A percentile compares a stretch with the other conserved stretches of the same genome.
These are phyloP conservation scores for Sebastes alutus DNA, from an alignment of 2,797 vertebrate species.

Conservation along the genomic window DNA sequence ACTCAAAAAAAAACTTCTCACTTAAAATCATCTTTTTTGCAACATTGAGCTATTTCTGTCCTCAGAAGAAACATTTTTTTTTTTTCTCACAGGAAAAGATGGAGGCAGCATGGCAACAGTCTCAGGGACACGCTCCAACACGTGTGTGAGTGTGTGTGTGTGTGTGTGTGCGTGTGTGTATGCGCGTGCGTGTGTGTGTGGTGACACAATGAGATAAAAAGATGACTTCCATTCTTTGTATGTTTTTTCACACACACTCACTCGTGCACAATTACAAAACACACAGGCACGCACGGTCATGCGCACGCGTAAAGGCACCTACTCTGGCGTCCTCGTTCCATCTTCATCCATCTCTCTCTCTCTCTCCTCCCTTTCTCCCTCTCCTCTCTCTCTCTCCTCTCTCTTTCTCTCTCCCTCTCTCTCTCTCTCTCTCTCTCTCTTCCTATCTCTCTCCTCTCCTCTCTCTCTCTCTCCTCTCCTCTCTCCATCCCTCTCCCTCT, in stretches of 20 bases:
- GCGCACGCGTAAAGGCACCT: slow-evolving; percentile 43
- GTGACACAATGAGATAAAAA: slow-evolving; percentile 23
- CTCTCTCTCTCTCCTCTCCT: no score
- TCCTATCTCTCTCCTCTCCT: fast-evolving
- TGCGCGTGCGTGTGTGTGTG: not conserved
- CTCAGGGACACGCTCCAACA: slow-evolving; percentile 14
- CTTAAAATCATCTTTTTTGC: not conserved
- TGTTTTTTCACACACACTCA: not conserved
- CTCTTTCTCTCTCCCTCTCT: no score
- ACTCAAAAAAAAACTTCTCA: not conserved
- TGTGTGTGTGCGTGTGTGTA: not conserved
- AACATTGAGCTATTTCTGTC: slow-evolving; percentile 17
- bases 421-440: no score
- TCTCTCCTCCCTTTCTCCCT: no score
- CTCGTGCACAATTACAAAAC: slow-evolving; percentile 2
- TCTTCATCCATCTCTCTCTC: slow-evolving; percentile 51
- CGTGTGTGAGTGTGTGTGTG: slow-evolving; percentile 3
- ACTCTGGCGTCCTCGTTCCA: slow-evolving; percentile 57
- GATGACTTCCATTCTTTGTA: slow-evolving; percentile 12
- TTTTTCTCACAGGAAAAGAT: slow-evolving; percentile 18
- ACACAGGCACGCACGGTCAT: not conserved
- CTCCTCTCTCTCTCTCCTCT: not conserved
- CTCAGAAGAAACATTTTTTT: not conserved
- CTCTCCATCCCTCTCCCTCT: no score
- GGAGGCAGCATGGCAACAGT: slow-evolving; percentile 59